Evolutionary conservation across 2,888 invertebrate genomes (phyloP).

Genomic region (Oscheius sp.): DNA sequence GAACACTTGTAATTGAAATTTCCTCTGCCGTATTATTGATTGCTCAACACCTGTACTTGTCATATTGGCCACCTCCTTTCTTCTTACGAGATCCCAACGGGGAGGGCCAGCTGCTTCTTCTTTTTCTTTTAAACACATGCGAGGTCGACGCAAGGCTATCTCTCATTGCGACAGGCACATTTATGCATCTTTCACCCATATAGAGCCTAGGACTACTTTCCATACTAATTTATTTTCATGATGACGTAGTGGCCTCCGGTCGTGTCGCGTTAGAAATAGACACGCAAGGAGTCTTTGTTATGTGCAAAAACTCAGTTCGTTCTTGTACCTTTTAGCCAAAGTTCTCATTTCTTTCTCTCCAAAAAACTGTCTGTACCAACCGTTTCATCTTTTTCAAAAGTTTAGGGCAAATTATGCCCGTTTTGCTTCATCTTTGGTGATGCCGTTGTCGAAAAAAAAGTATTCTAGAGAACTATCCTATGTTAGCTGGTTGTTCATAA

Average conservation of each 20-base stretch:
- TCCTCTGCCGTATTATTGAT: slow-evolving; percentile 9
- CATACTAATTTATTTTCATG: not conserved
- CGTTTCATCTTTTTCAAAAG: no score
- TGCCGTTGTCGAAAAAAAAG: no score
- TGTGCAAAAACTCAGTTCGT: no score
- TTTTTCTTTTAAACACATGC: slow-evolving; percentile 15
- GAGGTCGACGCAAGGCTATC: slow-evolving; percentile 2
- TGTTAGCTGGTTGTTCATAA: no score
- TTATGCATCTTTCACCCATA: slow-evolving; percentile 24
- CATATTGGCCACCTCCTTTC: not conserved
- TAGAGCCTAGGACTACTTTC: not conserved
- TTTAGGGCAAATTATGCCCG: no score
- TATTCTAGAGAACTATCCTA: no score
- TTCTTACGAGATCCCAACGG: not conserved
- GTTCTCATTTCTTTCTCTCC: no score
- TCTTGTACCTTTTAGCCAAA: no score
- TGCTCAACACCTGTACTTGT: not conserved
- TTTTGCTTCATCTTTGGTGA: no score
- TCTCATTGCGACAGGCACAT: slow-evolving; percentile 2
- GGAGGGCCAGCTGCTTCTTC: slow-evolving; percentile 28
- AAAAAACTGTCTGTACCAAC: no score
- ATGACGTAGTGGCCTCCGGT: not conserved
- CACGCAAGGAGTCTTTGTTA: no score
- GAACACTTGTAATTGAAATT: slow-evolving; percentile 23
- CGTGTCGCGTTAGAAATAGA: no score